A percentile compares a stretch with the other conserved stretches of the same genome.
phyloP scores from a whole-genome alignment of 2,797 vertebrate genomes.

The Schizothorax lantsangensis region DNA sequence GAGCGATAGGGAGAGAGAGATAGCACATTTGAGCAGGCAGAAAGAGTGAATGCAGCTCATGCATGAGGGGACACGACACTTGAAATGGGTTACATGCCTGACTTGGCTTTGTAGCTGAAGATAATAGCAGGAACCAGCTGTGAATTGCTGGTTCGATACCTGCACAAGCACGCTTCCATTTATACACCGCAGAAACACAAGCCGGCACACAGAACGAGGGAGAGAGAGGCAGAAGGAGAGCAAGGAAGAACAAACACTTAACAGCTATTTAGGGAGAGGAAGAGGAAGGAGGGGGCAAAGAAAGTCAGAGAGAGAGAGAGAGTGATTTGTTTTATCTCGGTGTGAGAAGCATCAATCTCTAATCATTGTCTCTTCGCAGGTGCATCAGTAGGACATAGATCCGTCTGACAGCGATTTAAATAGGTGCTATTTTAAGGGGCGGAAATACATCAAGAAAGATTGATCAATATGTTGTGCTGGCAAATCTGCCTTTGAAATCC shows the following conservation, averaged over 20 bases:
- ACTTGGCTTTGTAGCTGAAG: conserved; percentile 61
- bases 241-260: conserved; percentile 17
- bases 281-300: background rate
- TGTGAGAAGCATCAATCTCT: conserved; percentile 49
- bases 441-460: conserved; percentile 30
- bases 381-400: conserved; percentile 45
- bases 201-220: background rate
- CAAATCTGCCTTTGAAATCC: conserved; percentile 21
- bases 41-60: conserved; percentile 40
- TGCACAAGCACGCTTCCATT: conserved; percentile 53
- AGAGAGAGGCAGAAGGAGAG: conserved; percentile 1
- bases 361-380: conserved; percentile 47
- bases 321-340: conserved; percentile 12
- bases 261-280: conserved; percentile 33
- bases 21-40: background rate
- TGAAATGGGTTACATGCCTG: conserved; percentile 67
- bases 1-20: conserved; percentile 5
- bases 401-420: conserved; percentile 53
- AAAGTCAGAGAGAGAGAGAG: background rate
- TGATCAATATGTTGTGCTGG: conserved; percentile 30
- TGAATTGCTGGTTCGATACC: conserved; percentile 64
- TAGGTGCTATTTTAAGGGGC: conserved; percentile 35
- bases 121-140: conserved; percentile 66
- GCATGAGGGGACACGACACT: conserved; percentile 61
- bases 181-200: conserved; percentile 51